Base-by-base conservation (phyloP, 2,113 vertebrate species). In the Romanogobio albipinnatus region DNA sequence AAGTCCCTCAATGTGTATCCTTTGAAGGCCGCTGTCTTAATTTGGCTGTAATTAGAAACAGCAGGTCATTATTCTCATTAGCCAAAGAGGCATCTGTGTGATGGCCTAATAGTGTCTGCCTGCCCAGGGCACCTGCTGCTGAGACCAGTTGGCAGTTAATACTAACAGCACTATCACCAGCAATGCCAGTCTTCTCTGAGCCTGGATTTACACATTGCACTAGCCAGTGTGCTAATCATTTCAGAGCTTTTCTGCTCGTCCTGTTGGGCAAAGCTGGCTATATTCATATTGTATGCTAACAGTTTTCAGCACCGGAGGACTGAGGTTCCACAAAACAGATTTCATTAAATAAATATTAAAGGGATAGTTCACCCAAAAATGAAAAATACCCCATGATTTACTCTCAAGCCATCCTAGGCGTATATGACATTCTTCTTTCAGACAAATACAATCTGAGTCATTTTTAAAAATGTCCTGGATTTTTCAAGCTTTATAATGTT, bases 1-100 rank as follows among this genome's bases (percentile, higher is more conserved):
- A 36, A 10, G 11, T 45, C 59, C 7, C 24, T 24, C 13, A 9
- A 29, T 43, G 49, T 62, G 15, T 56, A 59, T 76, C 88, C 89
- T 89, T 86, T 76, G 9, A 84, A 87, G 86, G 79, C 59, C 80
- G 26, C 56, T 10, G 22, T 89, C 43, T 81, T 89, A 87, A 89
- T 87, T 89, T 85, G 83, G 51, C 70, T 49, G 11, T 90, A 89
- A 88, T 91, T 89, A 90, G 73, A 88, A 90, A 90, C 90, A 93
- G 89, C 86, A 90, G 91, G 89, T 85, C 64, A 76, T 76, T 74
- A 82, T 51, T 58, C 39, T 87, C 85, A 59, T 84, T 88, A 83
- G 58, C 59, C 47, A 26, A 85, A 85, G 81, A 70, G 87, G 45
- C 85, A 82, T 85, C 77, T 86, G 87, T 81, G 53, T 88, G 84